phyloP scores from a whole-genome alignment of 2,888 invertebrate species.

The Rhamnusium bicolor region DNA sequence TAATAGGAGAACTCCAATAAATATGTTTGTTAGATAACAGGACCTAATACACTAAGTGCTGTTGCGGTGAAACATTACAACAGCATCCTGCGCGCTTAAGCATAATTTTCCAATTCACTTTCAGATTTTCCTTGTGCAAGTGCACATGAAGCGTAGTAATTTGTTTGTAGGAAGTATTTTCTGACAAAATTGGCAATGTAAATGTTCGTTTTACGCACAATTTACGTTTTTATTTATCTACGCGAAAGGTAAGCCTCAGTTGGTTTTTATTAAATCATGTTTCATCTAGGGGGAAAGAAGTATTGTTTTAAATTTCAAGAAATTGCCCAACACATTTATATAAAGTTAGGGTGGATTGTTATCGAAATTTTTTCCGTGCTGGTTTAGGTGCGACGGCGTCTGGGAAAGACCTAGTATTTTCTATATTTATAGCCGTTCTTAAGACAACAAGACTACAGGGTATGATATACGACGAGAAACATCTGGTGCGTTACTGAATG shows the following conservation, averaged over 20 bases:
- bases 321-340: background rate
- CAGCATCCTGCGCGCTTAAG: conserved; percentile 20
- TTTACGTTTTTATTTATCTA: conserved; percentile 66
- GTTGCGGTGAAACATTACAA: conserved; percentile 22
- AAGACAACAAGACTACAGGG: conserved; percentile 60
- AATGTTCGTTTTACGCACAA: conserved; percentile 64
- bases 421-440: conserved; percentile 63
- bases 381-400: conserved; percentile 26
- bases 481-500: conserved; percentile 61
- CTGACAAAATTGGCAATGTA: conserved; percentile 61
- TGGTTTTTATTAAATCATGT: conserved; percentile 63
- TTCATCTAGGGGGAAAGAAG: conserved; percentile 44
- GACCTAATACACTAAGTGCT: conserved; percentile 19
- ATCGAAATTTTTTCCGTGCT: conserved; percentile 34
- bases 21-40: background rate
- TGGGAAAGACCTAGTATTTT: conserved; percentile 47
- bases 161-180: conserved; percentile 54
- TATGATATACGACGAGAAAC: conserved; percentile 60
- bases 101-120: conserved; percentile 60
- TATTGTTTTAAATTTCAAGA: conserved; percentile 34
- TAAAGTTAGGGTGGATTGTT: conserved; percentile 24
- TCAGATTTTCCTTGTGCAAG: conserved; percentile 49
- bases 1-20: background rate
- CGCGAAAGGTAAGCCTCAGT: conserved; percentile 55
- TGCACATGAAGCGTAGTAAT: conserved; percentile 58